Evolutionary conservation across 2,888 invertebrate genomes (phyloP), one percentile per base, ranked within the genome.

Genomic region (Cheilosia soror): DNA sequence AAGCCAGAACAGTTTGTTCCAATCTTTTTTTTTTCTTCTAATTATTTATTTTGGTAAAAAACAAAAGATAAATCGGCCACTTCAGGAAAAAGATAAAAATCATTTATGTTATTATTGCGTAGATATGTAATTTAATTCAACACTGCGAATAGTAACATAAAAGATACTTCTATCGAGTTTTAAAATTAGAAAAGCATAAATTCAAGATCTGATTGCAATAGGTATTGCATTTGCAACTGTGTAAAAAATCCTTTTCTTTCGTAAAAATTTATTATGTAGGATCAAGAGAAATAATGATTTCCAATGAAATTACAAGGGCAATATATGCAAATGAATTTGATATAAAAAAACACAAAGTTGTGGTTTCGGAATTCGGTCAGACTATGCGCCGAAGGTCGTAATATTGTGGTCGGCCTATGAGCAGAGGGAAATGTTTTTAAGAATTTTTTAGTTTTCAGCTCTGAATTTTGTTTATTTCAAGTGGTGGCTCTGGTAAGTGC

Each of bases 31-130:
- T 15, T 6, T 15, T 15, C 15, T n/a, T 9, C 11, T 15, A 2
- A 25, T 49, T 51, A n/a, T 5, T 44, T 15, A 44, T 44, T 62
- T 62, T 47, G 42, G 44, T 44, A 31, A 47, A 44, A 62, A 29
- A 47, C 47, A 20, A 9, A 62, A 44, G 44, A 44, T 31, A 62
- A 37, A 9, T 62, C 25, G 25, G 33, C 33, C 25, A 33, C 47
- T 49, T 49, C 25, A 65, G 11, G 2, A n/a, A 49, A 65, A 13
- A 37, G 49, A 65, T 49, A 20, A 63, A 20, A 63, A 13, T 15
- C 44, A 13, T 29, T 20, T 9, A 5, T 2, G 20, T 9, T 37
- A 20, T 15, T 57, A 11, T 37, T 11, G 37, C 11, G 37, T 37
- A 37, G 33, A 7, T 37, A 4, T 37, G 37, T 11, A 5, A 27